Base-by-base conservation (phyloP, 1,140 invertebrate species). In the Acromyrmex charruanus region DNA sequence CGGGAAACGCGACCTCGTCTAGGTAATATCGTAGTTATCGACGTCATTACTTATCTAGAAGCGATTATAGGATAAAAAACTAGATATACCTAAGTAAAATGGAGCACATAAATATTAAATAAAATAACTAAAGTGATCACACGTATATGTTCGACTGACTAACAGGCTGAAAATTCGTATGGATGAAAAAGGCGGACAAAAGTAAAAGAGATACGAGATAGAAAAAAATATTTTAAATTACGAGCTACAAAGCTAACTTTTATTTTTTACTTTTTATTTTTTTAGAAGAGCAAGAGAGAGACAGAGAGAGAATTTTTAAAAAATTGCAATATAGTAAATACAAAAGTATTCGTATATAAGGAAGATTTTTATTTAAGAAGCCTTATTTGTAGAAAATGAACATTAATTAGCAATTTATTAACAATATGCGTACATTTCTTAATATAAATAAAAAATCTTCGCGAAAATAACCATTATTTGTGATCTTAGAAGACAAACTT, bases 61-160 rank as follows among this genome's bases (percentile, higher is more conserved):
- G 59, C 85, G 85, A 75, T 87, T 86, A 69, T 72, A 49, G 63
- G 44, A 75, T 77, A 66, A 81, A 71, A 81, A 81, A 79, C 31
- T 84, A 53, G 75, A 59, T 77, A 61, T 18, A 69, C 39, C 65
- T 49, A 58, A 77, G 81, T 61, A 77, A 77, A 84, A 65, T 84
- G 39, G 80, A 53, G 35, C 53, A 16, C 14, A 39, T 35, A 55
- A 77, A 74, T 69, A 44, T 77, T 65, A 65, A 84, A 77, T 61
- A 65, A 63, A 77, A 59, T 77, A 84, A 77, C 9, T 77, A 49
- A 84, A 77, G 10, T 68, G n/a, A 68, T 35, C n/a, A 77, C 3
- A 63, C 55, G 21, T 31, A 12, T 65, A n/a, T 18, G 5, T 49
- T 12, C 39, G 44, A 79, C 12, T 21, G 18, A 66, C 35, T 49